Base-by-base conservation (phyloP, 2,113 vertebrate genomes). In the Leiothrix lutea region DNA sequence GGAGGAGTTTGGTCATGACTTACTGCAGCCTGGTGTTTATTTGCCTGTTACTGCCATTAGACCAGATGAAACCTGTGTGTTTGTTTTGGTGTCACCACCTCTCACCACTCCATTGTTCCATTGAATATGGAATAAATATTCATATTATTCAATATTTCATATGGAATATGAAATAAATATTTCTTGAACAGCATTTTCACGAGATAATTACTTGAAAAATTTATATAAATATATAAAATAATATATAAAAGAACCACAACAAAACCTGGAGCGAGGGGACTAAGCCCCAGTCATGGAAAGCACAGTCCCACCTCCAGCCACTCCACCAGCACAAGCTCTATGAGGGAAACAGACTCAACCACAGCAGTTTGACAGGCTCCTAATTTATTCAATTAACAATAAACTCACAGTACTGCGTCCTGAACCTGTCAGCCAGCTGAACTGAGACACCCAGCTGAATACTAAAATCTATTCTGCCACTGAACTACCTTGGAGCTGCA, bases 361-460 rank as follows among this genome's bases (percentile, higher is more conserved):
- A 42, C 83, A 80, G 79, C 75, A 66, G n/a, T 90, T 88, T 90
- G 78, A 91, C 86, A 91, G 58, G 62, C 73, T 87, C 31, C 11
- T 83, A 82, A 94, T 82, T 80, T 77, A 85, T 86, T 69, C 64
- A 70, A 66, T 90, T 82, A 90, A 80, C 64, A 72, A 67, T 72
- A 62, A 92, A 96, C 71, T 73, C 74, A 66, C 64, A 66, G 72
- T 19, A 31, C 66, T n/a, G 45, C 56, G 21, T 82, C 80, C 92
- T 74, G 90, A 89, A 90, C 66, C 64, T 62, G 81, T 70, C 85
- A 90, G 56, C 89, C 87, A 90, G 71, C 81, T 77, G 85, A 96
- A 75, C 81, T 57, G 60, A 80, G 66, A 36, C 82, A 90, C 53
- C 36, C 71, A 67, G 65, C 72, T 74, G 78, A 84, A 85, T n/a